phyloP scores from a whole-genome alignment of 2,888 invertebrate species.

The Andricus quercusramuli region DNA sequence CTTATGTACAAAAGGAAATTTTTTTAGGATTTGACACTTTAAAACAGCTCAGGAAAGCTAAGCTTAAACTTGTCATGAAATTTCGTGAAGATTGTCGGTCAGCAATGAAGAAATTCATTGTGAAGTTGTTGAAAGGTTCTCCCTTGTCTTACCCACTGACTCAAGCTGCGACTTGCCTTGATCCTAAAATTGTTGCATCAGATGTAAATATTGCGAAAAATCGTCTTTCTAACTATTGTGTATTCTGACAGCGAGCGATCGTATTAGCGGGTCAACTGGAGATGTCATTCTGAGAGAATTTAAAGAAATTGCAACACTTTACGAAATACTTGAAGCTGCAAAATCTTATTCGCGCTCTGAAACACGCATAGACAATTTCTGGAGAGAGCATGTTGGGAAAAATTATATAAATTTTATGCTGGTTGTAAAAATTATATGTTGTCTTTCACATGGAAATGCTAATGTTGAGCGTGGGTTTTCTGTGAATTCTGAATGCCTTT shows the following conservation, averaged over 20 bases:
- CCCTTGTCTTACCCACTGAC: slow-evolving; percentile 42
- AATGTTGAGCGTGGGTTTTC: slow-evolving; percentile 54
- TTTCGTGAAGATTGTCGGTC: slow-evolving; percentile 42
- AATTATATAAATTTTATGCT: slow-evolving; percentile 43
- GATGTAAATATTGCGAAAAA: slow-evolving; percentile 34
- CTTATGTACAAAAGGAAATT: background rate
- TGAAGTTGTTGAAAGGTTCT: slow-evolving; percentile 43
- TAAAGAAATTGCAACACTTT: slow-evolving; percentile 23
- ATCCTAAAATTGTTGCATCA: slow-evolving; percentile 33
- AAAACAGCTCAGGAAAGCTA: background rate
- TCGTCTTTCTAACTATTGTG: slow-evolving; percentile 38
- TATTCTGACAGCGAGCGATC: slow-evolving; percentile 36
- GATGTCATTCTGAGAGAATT: slow-evolving; percentile 42
- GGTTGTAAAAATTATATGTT: slow-evolving; percentile 50
- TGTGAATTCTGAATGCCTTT: too few species aligned
- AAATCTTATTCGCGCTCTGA: slow-evolving; percentile 26
- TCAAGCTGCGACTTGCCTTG: slow-evolving; percentile 42
- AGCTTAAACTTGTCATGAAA: slow-evolving; percentile 30
- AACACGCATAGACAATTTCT: slow-evolving; percentile 43
- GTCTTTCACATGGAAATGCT: slow-evolving; percentile 60
- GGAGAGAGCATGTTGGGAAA: slow-evolving; percentile 31
- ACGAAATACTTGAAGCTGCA: slow-evolving; percentile 19
- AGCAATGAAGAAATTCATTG: slow-evolving; percentile 22
- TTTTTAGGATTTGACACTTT: slow-evolving; percentile 7
- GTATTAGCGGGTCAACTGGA: slow-evolving; percentile 35